Evolutionary conservation across 2,797 vertebrate species (phyloP).

Genomic region (Margarornis squamiger): DNA sequence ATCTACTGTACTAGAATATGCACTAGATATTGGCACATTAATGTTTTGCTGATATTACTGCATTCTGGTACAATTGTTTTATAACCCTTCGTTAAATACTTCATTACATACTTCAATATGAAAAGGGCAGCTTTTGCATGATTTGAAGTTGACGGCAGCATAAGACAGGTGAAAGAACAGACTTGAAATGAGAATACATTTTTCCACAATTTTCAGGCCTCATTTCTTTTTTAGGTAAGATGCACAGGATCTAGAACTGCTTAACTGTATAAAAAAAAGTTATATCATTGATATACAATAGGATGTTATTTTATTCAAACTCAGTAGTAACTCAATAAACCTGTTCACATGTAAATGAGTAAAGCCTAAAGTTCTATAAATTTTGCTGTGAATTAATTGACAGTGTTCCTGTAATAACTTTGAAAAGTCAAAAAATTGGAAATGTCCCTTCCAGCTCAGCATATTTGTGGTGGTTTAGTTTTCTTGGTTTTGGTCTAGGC

Average conservation of each 20-base stretch:
- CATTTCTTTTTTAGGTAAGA: neutral
- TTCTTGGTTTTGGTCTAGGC: too few species aligned
- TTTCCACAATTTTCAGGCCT: slow-evolving; percentile 27
- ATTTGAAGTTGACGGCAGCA: neutral
- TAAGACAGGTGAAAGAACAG: slow-evolving; percentile 18
- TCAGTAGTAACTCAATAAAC: neutral
- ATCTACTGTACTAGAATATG: neutral
- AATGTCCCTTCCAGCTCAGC: neutral
- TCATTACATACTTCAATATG: neutral
- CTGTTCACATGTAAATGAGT: neutral
- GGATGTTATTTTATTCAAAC: neutral
- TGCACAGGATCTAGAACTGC: neutral
- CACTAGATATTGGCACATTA: neutral
- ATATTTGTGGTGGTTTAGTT: too few species aligned
- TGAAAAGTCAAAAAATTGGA: neutral
- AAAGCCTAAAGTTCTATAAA: neutral
- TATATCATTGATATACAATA: neutral
- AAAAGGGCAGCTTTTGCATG: slow-evolving; percentile 4
- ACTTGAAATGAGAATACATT: neutral
- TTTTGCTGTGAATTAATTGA: neutral
- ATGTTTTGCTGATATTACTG: neutral
- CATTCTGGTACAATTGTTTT: neutral
- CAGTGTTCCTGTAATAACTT: neutral
- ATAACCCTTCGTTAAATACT: neutral
- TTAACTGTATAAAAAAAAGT: neutral